Conservation (phyloP, 2,888 invertebrate genomes). For the Apamea monoglypha region DNA sequence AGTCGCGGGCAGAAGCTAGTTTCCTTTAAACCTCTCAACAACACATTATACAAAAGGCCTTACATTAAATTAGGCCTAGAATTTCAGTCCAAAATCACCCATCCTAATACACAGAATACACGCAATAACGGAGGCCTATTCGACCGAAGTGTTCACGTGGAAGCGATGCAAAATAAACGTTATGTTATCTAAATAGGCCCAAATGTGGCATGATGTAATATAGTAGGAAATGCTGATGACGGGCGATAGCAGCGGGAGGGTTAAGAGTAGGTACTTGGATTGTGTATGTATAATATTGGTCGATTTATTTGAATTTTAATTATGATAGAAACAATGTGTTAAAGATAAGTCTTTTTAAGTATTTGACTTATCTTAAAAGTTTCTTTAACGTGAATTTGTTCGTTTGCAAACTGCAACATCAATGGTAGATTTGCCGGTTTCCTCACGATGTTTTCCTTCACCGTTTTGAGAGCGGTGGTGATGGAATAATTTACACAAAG, state of each 20-base stretch:
- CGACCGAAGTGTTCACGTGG: conserved; percentile 47
- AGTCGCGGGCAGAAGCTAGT: background rate
- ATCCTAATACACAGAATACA: background rate
- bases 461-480: too few species aligned
- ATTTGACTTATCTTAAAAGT: too few species aligned
- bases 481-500: too few species aligned
- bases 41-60: background rate
- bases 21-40: background rate
- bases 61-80: background rate
- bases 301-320: background rate
- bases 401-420: background rate
- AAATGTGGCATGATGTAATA: conserved; percentile 62
- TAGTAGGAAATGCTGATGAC: conserved; percentile 52
- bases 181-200: conserved; percentile 74
- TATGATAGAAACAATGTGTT: background rate
- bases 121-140: conserved; percentile 21
- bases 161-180: conserved; percentile 65
- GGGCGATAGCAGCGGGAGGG: conserved; percentile 40
- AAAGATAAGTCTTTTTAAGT: too few species aligned
- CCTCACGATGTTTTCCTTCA: too few species aligned
- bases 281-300: conserved; percentile 9
- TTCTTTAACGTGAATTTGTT: background rate
- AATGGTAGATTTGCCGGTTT: too few species aligned
- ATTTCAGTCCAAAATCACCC: conserved; percentile 1
- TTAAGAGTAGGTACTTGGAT: conserved; percentile 21